Evolutionary conservation across 2,888 invertebrate genomes (phyloP), one percentile per base, ranked within the genome.

Genomic region (Criorhina ranunculi): DNA sequence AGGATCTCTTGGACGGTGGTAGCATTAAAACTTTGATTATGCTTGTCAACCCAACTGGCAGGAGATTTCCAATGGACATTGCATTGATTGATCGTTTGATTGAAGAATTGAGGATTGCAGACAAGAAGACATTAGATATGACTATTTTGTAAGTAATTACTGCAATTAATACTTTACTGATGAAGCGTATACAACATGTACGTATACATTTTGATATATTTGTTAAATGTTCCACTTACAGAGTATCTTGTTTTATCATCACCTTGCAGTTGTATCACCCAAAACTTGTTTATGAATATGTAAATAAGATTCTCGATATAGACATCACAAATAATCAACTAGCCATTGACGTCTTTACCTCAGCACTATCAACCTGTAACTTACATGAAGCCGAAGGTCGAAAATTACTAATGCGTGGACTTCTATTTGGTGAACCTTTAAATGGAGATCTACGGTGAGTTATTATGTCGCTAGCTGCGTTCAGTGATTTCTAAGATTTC

Each of bases 381-480:
- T 59, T 49, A 49, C 15, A 33, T 2, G 31, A 49, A 12, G 24
- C 12, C 6, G 59, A 80, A 12, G 57, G 9, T 7, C 51, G 59
- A 9, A 15, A 83, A 15, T 24, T 86, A 11, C 57, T 87, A 0
- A 82, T 89, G 0, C 53, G 86, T 1, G 88, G 88, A 17, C 57
- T 91, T n/a, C 46, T 89, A 2, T 73, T 80, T 11, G 89, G 89
- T 0, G 89, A 90, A 35, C 83, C 87, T 2, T 86, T 86, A 9
- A 87, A 86, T 7, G 90, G 91, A 31, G 90, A 91, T 79, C 87
- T 88, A n/a, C 88, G 90, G 88, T 88, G 76, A 83, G 57, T 72
- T 57, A 2, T 11, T 24, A n/a, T n/a, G n/a, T n/a, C 1, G 12
- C 1, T 5, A 6, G 6, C 7, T 19, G 17, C 17, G 4, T 0